Percentiles rank a stretch among this genome's conserved stretches.
These are phyloP conservation scores for Cnemophilus loriae DNA, from an alignment of 2,113 vertebrate species.

Conservation along the genomic window DNA sequence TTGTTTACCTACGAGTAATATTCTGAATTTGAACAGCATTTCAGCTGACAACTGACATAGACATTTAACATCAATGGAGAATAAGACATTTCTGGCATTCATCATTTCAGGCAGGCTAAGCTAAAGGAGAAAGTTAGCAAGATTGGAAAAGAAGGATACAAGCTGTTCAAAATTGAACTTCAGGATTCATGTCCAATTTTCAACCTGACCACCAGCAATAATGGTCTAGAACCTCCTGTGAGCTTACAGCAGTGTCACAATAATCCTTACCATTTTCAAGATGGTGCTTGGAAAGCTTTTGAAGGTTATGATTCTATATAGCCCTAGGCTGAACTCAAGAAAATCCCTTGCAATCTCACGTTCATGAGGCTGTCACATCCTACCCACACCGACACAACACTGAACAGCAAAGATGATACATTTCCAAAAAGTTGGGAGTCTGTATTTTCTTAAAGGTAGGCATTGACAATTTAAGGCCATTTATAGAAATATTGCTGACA, in stretches of 20 bases:
- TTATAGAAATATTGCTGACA: not conserved
- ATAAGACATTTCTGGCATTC: not conserved
- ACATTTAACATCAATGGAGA: not conserved
- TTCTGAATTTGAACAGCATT: not conserved
- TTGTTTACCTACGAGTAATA: not conserved
- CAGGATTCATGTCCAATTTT: not conserved
- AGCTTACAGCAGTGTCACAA: not conserved
- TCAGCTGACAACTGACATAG: not conserved
- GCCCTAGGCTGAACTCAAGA: not conserved
- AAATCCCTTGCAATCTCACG: not conserved
- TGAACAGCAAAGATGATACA: not conserved
- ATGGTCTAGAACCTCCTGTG: not conserved
- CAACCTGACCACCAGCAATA: not conserved
- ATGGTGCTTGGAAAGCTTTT: not conserved
- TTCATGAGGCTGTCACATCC: not conserved
- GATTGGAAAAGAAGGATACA: not conserved
- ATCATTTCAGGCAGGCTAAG: not conserved
- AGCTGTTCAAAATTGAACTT: not conserved
- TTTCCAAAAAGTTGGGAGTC: not conserved
- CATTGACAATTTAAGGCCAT: not conserved
- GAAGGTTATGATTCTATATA: not conserved
- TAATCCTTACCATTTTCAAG: not conserved
- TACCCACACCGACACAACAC: accelerated
- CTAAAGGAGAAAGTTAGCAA: not conserved
- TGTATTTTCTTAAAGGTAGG: not conserved